Percentiles rank a stretch among this genome's conserved stretches.
These are phyloP conservation scores for Colius striatus DNA, from an alignment of 2,113 vertebrate species.

Conservation along the genomic window DNA sequence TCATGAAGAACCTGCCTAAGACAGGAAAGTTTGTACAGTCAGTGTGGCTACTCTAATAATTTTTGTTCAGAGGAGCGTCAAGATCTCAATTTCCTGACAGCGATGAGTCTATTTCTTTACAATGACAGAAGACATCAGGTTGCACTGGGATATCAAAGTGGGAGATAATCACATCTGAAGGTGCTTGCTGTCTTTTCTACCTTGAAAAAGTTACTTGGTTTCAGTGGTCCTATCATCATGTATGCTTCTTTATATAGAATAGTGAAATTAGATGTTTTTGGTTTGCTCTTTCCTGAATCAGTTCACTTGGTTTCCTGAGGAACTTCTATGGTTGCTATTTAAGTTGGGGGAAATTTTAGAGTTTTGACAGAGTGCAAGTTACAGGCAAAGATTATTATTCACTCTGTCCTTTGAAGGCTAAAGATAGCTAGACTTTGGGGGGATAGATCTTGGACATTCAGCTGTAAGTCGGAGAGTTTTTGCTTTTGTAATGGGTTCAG, in stretches of 20 bases:
- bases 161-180: conserved; percentile 17
- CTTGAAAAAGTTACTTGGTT: not conserved
- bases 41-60: not conserved
- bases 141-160: not conserved
- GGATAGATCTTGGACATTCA: not conserved
- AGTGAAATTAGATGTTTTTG: not conserved
- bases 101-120: not conserved
- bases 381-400: not conserved
- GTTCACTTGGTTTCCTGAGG: not conserved
- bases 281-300: not conserved
- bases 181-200: not conserved
- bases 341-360: not conserved
- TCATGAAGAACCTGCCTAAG: not conserved
- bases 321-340: not conserved
- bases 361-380: not conserved
- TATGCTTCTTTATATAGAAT: not conserved
- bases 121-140: not conserved
- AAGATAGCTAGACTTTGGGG: not conserved
- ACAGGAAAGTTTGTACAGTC: not conserved
- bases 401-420: not conserved
- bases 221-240: not conserved
- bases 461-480: not conserved
- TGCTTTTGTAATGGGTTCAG: not conserved
- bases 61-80: not conserved
- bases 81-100: not conserved